Percentiles rank a stretch among this genome's conserved stretches.
Conservation (phyloP, 2,888 invertebrate species). For the Nemotelus pantherinus region DNA sequence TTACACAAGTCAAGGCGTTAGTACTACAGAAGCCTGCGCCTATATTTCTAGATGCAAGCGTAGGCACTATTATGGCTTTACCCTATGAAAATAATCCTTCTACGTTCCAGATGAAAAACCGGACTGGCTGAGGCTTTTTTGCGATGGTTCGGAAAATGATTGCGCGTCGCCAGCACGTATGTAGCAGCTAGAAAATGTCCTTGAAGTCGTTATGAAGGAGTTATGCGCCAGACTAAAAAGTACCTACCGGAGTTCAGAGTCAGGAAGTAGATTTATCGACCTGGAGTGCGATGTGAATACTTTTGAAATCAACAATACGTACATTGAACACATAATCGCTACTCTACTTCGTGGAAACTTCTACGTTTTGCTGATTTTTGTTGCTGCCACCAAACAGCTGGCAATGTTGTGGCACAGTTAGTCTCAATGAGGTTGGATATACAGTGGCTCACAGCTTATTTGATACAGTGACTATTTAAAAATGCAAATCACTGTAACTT, state of each 20-base stretch:
- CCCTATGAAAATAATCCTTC: too few species aligned
- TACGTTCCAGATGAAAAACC: too few species aligned
- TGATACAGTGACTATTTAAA: too few species aligned
- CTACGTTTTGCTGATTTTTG: neutral
- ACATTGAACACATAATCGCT: neutral
- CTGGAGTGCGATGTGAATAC: slow-evolving; percentile 17
- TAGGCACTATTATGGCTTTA: too few species aligned
- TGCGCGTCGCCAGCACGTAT: neutral
- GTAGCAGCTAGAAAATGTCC: slow-evolving; percentile 22
- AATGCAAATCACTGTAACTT: too few species aligned
- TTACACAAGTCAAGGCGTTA: too few species aligned
- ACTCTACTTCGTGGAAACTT: neutral
- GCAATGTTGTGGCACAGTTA: neutral
- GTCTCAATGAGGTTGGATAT: too few species aligned
- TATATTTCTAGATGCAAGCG: too few species aligned
- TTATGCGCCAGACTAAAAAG: slow-evolving; percentile 23
- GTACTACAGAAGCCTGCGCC: too few species aligned
- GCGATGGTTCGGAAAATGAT: slow-evolving; percentile 14
- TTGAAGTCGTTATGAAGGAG: slow-evolving; percentile 19
- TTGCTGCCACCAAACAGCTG: neutral
- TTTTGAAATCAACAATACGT: slow-evolving; percentile 25
- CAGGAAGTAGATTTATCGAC: slow-evolving; percentile 41
- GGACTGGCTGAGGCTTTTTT: neutral
- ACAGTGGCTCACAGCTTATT: too few species aligned
- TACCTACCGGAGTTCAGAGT: slow-evolving; percentile 16